Evolutionary conservation across 2,113 vertebrate genomes (phyloP), one percentile per base, ranked within the genome.

Genomic region (Tautogolabrus adspersus): DNA sequence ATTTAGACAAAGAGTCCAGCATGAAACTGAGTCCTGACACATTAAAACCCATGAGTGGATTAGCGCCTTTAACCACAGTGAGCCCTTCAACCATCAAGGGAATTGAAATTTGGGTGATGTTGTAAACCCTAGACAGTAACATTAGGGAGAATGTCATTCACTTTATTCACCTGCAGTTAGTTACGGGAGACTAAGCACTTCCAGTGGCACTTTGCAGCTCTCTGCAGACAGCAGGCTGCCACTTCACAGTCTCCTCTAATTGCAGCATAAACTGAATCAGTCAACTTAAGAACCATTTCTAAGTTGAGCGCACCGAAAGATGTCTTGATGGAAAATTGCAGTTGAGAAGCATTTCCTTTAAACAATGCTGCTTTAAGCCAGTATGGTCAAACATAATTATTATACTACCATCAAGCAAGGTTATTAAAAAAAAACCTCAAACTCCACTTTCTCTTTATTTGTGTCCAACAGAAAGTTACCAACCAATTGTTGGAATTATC

Each of bases 81-180:
- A 81, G 47, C 72, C 75, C 77, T 21, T 40, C 51, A 81, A 49
- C 76, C 65, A 83, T 84, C 79, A 73, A 64, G 52, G 38, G 52
- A 81, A 84, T 76, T 72, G 46, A 83, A 83, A 87, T 88, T 59
- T 82, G 59, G 74, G 40, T 57, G 62, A 58, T 44, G 79, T 57
- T 0, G 19, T 66, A 68, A 70, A 71, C 9, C 46, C 16, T 30
- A n/a, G 62, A 75, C 21, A 62, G 67, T 70, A 77, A 52, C 54
- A 83, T 78, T 61, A 86, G 66, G 47, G 30, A 77, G 63, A 70
- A 57, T 23, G 62, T n/a, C 4, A 37, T 80, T 72, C 74, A 75
- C 52, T 82, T 88, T 79, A 75, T 86, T 87, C 80, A 83, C 79
- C 81, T 76, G 73, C 76, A 87, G 87, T 89, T 89, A 81, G 83